Evolutionary conservation across 2,888 invertebrate species (phyloP).

Genomic region (Brachycybe producta): DNA sequence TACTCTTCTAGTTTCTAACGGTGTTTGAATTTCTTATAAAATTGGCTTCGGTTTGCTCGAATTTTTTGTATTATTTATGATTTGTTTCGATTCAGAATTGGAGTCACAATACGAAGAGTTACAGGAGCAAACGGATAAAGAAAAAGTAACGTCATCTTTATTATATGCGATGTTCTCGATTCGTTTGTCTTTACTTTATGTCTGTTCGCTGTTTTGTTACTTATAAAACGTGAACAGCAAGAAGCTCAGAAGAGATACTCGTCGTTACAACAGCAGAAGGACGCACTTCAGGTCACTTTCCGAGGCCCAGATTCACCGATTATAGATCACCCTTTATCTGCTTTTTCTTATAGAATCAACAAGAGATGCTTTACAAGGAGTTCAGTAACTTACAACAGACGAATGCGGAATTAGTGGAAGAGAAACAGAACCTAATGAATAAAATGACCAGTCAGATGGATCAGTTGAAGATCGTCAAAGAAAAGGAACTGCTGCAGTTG

Average conservation of each 20-base stretch:
- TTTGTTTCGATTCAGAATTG: constrained; percentile 2
- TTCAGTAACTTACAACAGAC: not conserved
- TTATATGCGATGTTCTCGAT: not conserved
- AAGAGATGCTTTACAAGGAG: not conserved
- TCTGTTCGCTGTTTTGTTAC: not conserved
- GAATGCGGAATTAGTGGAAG: not conserved
- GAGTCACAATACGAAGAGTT: constrained; percentile 4
- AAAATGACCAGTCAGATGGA: constrained; percentile 3
- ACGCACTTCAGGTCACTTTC: constrained; percentile 36
- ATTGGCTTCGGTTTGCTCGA: no score
- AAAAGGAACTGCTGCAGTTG: not conserved
- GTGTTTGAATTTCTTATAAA: no score
- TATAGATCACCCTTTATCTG: not conserved
- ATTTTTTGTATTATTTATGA: no score
- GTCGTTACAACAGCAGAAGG: constrained; percentile 43
- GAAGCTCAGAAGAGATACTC: constrained; percentile 42
- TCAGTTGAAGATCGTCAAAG: not conserved
- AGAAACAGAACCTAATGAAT: not conserved
- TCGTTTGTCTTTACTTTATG: not conserved
- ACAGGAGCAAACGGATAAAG: not conserved
- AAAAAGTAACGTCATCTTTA: not conserved
- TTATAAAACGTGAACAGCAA: constrained; percentile 25
- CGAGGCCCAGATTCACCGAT: not conserved
- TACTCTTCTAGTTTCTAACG: no score
- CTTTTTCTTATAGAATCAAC: not conserved